phyloP scores from a whole-genome alignment of 2,113 vertebrate genomes.

The Saccopteryx leptura region DNA sequence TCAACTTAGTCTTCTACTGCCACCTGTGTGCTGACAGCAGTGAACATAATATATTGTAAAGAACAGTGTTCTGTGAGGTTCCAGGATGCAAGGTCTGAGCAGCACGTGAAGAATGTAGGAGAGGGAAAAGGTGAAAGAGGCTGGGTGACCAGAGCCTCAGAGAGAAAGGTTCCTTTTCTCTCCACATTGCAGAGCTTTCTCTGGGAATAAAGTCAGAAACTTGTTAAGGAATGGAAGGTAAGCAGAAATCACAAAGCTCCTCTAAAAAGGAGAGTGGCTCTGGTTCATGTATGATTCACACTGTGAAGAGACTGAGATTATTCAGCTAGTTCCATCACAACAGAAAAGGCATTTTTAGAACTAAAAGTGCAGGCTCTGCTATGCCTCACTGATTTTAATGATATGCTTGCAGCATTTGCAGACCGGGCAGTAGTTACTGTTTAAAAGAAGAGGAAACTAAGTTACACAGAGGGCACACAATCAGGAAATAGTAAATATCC shows the following conservation, averaged over 20 bases:
- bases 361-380: not conserved
- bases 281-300: not conserved
- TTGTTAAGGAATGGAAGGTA: not conserved
- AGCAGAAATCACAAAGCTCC: not conserved
- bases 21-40: not conserved
- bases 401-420: not conserved
- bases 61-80: accelerated
- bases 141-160: accelerated
- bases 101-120: accelerated
- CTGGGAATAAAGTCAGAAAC: not conserved
- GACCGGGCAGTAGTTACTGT: not conserved
- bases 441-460: not conserved
- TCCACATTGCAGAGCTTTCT: accelerated
- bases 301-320: not conserved
- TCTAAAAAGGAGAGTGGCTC: not conserved
- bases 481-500: not conserved
- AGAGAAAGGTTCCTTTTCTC: not conserved
- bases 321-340: not conserved
- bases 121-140: not conserved
- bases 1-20: constrained; percentile 42
- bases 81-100: accelerated
- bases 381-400: not conserved
- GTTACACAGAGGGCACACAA: not conserved
- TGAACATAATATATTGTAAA: not conserved
- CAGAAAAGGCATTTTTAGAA: not conserved